Conservation (phyloP, 2,113 vertebrate species). For the Zosterops borbonicus region DNA sequence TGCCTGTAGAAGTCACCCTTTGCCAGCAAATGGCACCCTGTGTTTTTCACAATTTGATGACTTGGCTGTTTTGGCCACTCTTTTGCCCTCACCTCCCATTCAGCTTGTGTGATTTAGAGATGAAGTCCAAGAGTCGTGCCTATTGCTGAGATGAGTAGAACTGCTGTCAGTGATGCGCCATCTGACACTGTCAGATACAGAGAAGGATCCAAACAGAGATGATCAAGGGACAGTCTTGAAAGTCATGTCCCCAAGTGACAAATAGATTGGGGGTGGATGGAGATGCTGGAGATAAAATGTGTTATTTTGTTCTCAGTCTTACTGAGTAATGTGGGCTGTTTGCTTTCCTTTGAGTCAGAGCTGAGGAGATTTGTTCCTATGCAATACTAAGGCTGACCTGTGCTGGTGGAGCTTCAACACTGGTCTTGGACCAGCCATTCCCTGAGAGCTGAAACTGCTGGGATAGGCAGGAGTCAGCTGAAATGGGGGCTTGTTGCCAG, state of each 20-base stretch:
- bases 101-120: not conserved
- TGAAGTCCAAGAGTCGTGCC: not conserved
- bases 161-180: not conserved
- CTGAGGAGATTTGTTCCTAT: not conserved
- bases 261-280: not conserved
- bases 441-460: not conserved
- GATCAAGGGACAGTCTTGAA: not conserved
- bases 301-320: not conserved
- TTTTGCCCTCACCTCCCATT: not conserved
- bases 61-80: not conserved
- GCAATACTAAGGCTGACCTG: not conserved
- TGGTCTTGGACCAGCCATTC: not conserved
- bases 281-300: not conserved
- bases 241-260: not conserved
- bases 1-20: not conserved
- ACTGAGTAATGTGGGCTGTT: not conserved
- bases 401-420: not conserved
- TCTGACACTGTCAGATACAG: not conserved
- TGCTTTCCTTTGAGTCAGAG: not conserved
- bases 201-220: not conserved
- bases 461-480: not conserved
- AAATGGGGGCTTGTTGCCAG: not conserved
- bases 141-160: not conserved
- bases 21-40: rapidly evolving
- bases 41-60: not conserved